These are phyloP conservation scores for Adineta ricciae DNA, from an alignment of 2,888 invertebrate genomes.

Conservation along the genomic window DNA sequence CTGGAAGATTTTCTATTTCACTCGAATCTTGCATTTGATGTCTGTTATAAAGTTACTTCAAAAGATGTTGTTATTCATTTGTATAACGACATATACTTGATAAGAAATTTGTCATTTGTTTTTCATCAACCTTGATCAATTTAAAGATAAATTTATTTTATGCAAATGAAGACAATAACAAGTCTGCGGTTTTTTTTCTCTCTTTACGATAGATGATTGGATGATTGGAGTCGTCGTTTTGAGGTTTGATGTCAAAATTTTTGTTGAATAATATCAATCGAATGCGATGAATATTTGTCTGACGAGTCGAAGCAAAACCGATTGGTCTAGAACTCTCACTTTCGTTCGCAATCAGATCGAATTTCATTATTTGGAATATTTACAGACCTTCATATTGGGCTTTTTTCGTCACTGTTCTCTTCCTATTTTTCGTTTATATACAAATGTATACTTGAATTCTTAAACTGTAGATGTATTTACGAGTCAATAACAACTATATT, in stretches of 20 bases:
- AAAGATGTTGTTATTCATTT: background rate
- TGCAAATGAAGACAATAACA: background rate
- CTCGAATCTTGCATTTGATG: background rate
- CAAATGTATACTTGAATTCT: background rate
- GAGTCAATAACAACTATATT: background rate
- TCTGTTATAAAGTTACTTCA: background rate
- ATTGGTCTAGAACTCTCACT: no score
- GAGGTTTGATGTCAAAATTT: background rate
- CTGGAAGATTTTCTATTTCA: background rate
- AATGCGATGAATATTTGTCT: no score
- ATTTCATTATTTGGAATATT: no score
- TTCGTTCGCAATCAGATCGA: no score
- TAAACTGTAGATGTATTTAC: background rate
- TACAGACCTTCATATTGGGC: no score
- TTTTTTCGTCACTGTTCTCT: no score
- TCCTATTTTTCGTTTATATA: background rate
- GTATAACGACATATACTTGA: background rate
- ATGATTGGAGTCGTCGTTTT: background rate
- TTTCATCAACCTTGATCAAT: background rate
- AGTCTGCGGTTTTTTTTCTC: background rate
- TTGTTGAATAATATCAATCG: no score
- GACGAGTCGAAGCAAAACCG: no score
- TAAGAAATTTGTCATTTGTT: background rate
- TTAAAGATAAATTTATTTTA: background rate
- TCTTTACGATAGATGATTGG: background rate